Evolutionary conservation across 1,140 invertebrate genomes (phyloP), one percentile per base, ranked within the genome.

Genomic region (Trachelipus rathkii): DNA sequence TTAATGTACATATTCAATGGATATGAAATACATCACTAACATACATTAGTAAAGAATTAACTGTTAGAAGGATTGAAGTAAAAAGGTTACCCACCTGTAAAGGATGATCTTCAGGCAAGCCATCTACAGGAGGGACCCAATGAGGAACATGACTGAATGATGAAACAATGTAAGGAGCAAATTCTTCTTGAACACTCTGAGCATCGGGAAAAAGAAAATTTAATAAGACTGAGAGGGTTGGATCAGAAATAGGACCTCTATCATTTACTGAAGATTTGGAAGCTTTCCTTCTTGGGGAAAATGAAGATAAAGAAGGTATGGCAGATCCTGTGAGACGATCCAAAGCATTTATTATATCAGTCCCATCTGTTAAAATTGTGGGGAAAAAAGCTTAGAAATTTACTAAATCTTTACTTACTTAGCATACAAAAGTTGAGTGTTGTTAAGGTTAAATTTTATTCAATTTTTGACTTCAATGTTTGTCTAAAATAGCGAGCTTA

Each of bases 121-220:
- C 75, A 44, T 75, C 67, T 10, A 50, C 53, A 19, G 11, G 23
- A 9, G 21, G 23, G 11, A 44, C 33, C 77, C 75, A 82, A 67
- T 79, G 75, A 11, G 81, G 79, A 10, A 75, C 71, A 74, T 77
- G 73, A 46, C 80, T 82, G 74, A 82, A 80, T n/a, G 76, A 72
- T 9, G 68, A 43, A 5, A n/a, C n/a, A n/a, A 83, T 81, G 10
- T 81, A 78, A 33, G 80, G 77, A 72, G 43, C 87, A 0, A 68
- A 60, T 23, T 82, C 81, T n/a, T 78, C 78, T 19, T 73, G 10
- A 44, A 80, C 69, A 72, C 91, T 88, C 82, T 92, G 90, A 79
- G 93, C 92, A 89, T 97, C 94, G 71, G 95, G 94, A 84, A 97
- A 97, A 19, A 97, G 84, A 85, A 91, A 96, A 83, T 92, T 91